Conservation (phyloP, 2,888 invertebrate species). For the Meiosimyza decipiens region DNA sequence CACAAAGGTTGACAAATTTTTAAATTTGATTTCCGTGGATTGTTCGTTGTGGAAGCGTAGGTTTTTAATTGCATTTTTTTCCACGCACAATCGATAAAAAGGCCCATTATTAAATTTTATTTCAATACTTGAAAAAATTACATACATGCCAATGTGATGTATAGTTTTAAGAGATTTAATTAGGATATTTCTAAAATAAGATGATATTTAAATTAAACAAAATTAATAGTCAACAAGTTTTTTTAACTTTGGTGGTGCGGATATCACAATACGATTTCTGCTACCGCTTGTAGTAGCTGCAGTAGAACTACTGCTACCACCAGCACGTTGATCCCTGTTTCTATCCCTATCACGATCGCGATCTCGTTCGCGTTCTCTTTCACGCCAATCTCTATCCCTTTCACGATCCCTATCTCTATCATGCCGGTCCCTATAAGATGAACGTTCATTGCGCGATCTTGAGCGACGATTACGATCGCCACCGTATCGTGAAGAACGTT, state of each 20-base stretch:
- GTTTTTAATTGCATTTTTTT: too few relatives aligned
- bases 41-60: too few relatives aligned
- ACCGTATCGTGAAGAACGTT: conserved; percentile 43
- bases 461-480: conserved; percentile 49
- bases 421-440: conserved; percentile 33
- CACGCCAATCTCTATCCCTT: conserved; percentile 46
- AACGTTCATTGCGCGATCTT: conserved; percentile 41
- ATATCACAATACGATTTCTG: conserved; percentile 60
- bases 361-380: conserved; percentile 41
- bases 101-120: too few relatives aligned
- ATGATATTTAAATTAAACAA: background rate
- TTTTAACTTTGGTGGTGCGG: conserved; percentile 63
- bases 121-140: conserved; percentile 15
- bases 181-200: too few relatives aligned
- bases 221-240: conserved; percentile 62
- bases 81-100: too few relatives aligned
- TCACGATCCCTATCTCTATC: conserved; percentile 41
- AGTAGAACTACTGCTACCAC: conserved; percentile 15
- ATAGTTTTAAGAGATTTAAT: conserved; percentile 19
- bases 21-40: too few relatives aligned
- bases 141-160: conserved; percentile 10
- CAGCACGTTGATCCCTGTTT: conserved; percentile 40
- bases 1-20: too few relatives aligned
- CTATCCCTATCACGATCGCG: conserved; percentile 41
- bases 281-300: conserved; percentile 40